A percentile compares a stretch with the other conserved stretches of the same genome.
These are phyloP conservation scores for Lochmaea crataegi DNA, from an alignment of 2,888 invertebrate genomes.

Conservation along the genomic window DNA sequence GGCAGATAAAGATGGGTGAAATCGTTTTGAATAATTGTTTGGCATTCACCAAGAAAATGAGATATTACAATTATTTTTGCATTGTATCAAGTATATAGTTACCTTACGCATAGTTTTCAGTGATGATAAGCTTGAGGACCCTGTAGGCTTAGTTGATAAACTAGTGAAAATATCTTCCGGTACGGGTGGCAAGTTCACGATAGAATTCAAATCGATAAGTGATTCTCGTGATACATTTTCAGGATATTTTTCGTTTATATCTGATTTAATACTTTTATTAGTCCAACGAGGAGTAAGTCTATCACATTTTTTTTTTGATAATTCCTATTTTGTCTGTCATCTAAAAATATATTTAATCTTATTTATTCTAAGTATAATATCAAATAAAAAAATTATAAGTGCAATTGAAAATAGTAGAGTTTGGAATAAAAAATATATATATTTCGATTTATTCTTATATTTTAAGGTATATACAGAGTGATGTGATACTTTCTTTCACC, in stretches of 20 bases:
- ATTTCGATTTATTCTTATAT: no score
- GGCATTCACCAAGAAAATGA: neutral
- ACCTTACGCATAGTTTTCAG: constrained; percentile 58
- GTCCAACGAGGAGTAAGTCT: constrained; percentile 50
- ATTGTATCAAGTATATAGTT: neutral
- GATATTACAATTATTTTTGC: neutral
- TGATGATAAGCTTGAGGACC: constrained; percentile 65
- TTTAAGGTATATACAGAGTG: no score
- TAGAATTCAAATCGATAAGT: constrained; percentile 63
- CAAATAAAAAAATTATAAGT: no score
- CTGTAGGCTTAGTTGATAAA: constrained; percentile 57
- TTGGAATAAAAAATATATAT: no score
- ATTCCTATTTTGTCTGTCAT: constrained; percentile 59
- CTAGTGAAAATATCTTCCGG: constrained; percentile 66
- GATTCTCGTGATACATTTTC: constrained; percentile 66
- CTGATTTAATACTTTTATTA: constrained; percentile 60
- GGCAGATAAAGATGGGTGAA: neutral
- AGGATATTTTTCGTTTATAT: constrained; percentile 66
- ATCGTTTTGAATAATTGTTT: neutral
- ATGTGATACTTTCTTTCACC: no score
- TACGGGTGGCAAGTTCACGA: constrained; percentile 64
- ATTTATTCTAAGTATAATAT: no score
- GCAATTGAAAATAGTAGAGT: no score
- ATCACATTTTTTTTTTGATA: constrained; percentile 49
- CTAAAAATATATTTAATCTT: constrained; percentile 47